These are phyloP conservation scores for Manis crassicaudata DNA, from an alignment of 2,797 vertebrate genomes.

Conservation along the genomic window DNA sequence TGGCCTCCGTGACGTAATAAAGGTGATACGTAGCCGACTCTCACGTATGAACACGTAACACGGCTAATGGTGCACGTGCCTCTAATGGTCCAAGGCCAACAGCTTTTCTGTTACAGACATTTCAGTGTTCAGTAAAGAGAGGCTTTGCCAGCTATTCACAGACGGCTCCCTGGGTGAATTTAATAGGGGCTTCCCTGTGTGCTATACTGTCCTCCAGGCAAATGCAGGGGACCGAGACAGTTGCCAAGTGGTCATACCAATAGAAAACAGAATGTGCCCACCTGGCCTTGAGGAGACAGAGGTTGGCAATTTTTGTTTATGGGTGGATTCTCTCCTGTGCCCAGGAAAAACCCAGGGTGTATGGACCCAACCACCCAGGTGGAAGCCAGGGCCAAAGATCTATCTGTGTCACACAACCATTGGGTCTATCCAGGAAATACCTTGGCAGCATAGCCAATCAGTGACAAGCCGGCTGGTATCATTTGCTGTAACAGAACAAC, in stretches of 20 bases:
- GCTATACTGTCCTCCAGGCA: not conserved
- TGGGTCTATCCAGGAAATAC: not conserved
- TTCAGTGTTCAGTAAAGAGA: not conserved
- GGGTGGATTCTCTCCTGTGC: not conserved
- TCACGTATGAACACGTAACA: not conserved
- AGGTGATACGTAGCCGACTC: not conserved
- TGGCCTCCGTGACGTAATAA: not conserved
- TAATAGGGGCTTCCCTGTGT: not conserved
- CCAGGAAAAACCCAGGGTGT: not conserved
- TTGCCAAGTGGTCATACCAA: not conserved
- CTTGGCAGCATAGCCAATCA: not conserved
- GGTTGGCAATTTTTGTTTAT: not conserved
- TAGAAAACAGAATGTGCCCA: not conserved
- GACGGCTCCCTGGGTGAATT: not conserved
- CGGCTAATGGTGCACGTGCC: not conserved
- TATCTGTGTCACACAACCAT: not conserved
- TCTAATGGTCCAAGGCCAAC: not conserved
- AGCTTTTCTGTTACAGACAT: not conserved
- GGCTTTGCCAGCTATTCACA: not conserved
- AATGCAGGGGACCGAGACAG: not conserved
- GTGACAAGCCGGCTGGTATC: not conserved
- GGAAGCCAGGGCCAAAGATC: not conserved
- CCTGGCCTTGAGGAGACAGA: not conserved
- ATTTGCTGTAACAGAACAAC: not conserved
- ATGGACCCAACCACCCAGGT: not conserved